Conservation (phyloP, 1,140 invertebrate genomes). For the Zaprionus lachaisei region DNA sequence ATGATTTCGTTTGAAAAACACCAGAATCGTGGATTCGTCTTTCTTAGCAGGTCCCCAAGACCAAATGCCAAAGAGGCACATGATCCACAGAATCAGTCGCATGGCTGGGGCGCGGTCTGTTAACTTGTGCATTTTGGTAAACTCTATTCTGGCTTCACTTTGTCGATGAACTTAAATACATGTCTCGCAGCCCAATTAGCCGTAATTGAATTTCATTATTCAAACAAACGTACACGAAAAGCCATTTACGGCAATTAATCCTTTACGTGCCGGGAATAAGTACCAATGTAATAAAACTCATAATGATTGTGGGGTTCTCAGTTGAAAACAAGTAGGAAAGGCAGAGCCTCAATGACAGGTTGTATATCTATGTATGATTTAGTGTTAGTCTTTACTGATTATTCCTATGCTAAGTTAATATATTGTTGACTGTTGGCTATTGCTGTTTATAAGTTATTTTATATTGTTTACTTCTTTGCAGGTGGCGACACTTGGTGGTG, state of each 20-base stretch:
- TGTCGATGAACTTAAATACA: constrained; percentile 44
- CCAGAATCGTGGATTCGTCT: constrained; percentile 2
- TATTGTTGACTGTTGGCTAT: too few relatives aligned
- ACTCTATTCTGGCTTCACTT: not conserved
- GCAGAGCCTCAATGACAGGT: too few relatives aligned
- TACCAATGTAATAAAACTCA: not conserved
- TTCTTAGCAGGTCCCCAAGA: constrained; percentile 37
- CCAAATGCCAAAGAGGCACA: constrained; percentile 68
- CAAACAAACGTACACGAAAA: constrained; percentile 36
- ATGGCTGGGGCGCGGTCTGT: constrained; percentile 49
- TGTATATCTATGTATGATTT: too few relatives aligned
- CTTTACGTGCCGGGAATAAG: not conserved
- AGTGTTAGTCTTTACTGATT: too few relatives aligned
- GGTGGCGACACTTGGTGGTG: constrained; percentile 70
- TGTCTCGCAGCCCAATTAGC: constrained; percentile 42
- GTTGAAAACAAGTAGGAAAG: not conserved
- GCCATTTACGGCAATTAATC: constrained; percentile 17
- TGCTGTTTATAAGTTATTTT: not conserved
- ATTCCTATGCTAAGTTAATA: too few relatives aligned
- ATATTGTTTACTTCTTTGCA: constrained; percentile 29
- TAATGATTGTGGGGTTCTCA: not conserved
- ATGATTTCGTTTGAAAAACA: constrained; percentile 39
- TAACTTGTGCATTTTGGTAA: constrained; percentile 35
- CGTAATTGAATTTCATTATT: constrained; percentile 59
- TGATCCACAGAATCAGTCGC: constrained; percentile 51